Evolutionary conservation across 2,797 vertebrate species (phyloP).

Genomic region (Threskiornis aethiopicus): DNA sequence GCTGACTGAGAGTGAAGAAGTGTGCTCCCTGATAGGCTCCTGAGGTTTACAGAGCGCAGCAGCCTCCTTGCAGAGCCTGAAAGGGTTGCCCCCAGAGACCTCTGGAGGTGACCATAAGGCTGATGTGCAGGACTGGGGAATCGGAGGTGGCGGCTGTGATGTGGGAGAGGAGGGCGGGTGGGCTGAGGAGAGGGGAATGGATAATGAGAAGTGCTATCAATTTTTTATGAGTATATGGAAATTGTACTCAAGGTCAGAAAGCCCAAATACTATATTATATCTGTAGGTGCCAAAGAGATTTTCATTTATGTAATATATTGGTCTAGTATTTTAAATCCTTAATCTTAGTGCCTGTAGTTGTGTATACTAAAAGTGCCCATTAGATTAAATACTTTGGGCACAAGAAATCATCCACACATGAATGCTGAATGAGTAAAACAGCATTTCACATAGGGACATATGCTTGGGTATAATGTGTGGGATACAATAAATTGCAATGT

Average conservation of each 20-base stretch:
- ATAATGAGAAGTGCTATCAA: constrained; percentile 58
- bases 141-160: neutral
- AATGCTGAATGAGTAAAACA: constrained; percentile 44
- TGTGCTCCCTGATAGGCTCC: neutral
- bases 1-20: neutral
- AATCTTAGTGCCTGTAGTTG: constrained; percentile 38
- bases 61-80: neutral
- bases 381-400: constrained; percentile 49
- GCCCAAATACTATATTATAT: constrained; percentile 58
- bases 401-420: constrained; percentile 17
- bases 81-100: constrained; percentile 1
- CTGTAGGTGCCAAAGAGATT: constrained; percentile 41
- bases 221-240: constrained; percentile 70
- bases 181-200: constrained; percentile 38
- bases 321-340: constrained; percentile 64
- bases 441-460: constrained; percentile 21
- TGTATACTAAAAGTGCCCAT: constrained; percentile 42
- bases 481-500: constrained; percentile 34
- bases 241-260: constrained; percentile 70
- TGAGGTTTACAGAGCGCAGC: neutral
- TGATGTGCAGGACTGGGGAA: neutral
- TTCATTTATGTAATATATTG: constrained; percentile 63
- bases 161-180: neutral
- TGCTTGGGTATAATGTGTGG: constrained; percentile 18
- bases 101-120: neutral